Conservation (phyloP, 1,140 invertebrate species). For the Brachionus paranguensis region DNA sequence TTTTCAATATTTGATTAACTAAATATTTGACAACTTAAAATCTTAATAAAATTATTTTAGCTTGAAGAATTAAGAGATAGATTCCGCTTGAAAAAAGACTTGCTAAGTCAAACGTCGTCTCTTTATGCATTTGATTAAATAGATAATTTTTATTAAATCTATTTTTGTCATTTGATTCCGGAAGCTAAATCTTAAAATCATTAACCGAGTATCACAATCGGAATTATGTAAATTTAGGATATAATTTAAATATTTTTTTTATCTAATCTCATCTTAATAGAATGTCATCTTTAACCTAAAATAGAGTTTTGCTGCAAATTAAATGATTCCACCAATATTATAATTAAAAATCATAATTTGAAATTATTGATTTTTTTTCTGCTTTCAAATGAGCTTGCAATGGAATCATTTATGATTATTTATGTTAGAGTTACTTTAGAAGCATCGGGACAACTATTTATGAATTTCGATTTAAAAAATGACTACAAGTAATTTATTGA, state of each 20-base stretch:
- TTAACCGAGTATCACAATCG: background rate
- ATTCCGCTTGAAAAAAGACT: background rate
- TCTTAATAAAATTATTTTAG: background rate
- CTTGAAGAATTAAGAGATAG: background rate
- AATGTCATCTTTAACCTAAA: background rate
- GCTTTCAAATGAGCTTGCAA: background rate
- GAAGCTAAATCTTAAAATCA: background rate
- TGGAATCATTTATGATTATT: slow-evolving; percentile 11
- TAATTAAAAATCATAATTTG: slow-evolving; percentile 20
- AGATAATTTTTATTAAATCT: background rate
- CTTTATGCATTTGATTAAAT: background rate
- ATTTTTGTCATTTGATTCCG: background rate
- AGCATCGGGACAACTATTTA: background rate
- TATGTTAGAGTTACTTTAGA: slow-evolving; percentile 9
- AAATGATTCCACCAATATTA: background rate
- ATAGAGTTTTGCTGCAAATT: background rate
- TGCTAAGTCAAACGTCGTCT: background rate
- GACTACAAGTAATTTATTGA: background rate
- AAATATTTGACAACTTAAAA: background rate
- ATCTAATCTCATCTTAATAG: background rate
- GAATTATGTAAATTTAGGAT: background rate
- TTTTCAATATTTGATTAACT: background rate
- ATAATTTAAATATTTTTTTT: background rate
- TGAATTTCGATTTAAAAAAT: background rate
- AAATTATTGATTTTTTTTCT: slow-evolving; percentile 25